Evolutionary conservation across 2,113 vertebrate genomes (phyloP), one percentile per base, ranked within the genome.

Genomic region (Cisticola juncidis): DNA sequence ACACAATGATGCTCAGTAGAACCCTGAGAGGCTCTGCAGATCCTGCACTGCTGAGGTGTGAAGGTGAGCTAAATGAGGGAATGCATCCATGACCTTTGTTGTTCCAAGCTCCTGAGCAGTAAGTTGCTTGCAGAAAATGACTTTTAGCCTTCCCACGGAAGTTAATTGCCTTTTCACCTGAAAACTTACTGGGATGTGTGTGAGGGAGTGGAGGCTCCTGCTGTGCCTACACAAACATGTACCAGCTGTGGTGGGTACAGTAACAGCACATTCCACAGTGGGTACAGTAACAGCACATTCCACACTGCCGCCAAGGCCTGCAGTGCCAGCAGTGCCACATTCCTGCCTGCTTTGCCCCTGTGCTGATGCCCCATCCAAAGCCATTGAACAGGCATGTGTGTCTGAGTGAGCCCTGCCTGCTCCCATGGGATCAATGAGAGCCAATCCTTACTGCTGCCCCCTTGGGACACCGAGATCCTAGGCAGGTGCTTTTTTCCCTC

Each of bases 311-410:
- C 72, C 88, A 92, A 78, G 19, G 35, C 92, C 65, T 80, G 54
- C 70, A 91, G 78, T 40, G 94, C 88, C 56, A 82, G 91, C 42
- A 95, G 58, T 83, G 81, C 89, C 71, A 45, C 7, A 2, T 66
- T 86, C 68, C 88, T 95, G 78, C 77, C 80, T 3, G 25, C 35
- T 68, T 29, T 47, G 48, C 95, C 92, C 93, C 92, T 96, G 92
- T 77, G 74, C 64, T 53, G 79, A 62, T 36, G 60, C 38, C 21
- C 23, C 61, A 92, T 97, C 82, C 91, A 97, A 84, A 79, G 82
- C 95, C 86, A 71, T 95, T 92, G 95, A 95, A 88, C 25, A 83
- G 2, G 4, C 91, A 91, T 80, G 82, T 97, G 90, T 88, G 78
- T 82, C 86, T 72, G n/a, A 77, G 65, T 11, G 33, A 88, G 58